A percentile compares a stretch with the other conserved stretches of the same genome.
phyloP scores from a whole-genome alignment of 2,113 vertebrate genomes.

The Entomyzon cyanotis region DNA sequence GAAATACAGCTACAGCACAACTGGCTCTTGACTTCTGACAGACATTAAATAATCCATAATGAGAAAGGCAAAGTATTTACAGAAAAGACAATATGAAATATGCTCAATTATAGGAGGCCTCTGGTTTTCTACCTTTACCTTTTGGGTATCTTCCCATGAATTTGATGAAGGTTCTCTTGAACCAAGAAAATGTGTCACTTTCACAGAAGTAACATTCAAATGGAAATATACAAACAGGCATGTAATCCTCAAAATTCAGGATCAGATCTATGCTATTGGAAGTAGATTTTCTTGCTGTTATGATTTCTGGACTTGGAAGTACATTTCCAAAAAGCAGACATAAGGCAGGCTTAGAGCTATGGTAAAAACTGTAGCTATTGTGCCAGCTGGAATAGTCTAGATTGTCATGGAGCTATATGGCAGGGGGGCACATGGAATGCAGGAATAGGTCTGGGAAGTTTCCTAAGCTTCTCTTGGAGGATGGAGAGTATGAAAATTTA shows the following conservation, averaged over 20 bases:
- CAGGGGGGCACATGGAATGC: neutral
- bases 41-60: slow-evolving; percentile 30
- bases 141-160: neutral
- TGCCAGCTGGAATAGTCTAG: neutral
- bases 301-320: neutral
- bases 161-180: neutral
- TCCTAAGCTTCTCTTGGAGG: neutral
- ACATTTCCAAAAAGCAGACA: neutral
- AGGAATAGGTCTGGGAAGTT: neutral
- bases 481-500: neutral
- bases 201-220: neutral
- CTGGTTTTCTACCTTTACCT: neutral
- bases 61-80: slow-evolving; percentile 13
- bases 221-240: neutral
- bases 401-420: neutral
- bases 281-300: neutral
- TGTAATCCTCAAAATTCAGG: neutral
- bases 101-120: neutral
- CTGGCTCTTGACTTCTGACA: slow-evolving; percentile 33
- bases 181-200: neutral
- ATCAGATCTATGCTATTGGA: neutral
- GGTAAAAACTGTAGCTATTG: neutral
- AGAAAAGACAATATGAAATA: neutral
- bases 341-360: neutral
- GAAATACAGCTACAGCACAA: slow-evolving; percentile 5